Evolutionary conservation across 2,888 invertebrate species (phyloP).

Genomic region (Petrolisthes manimaculis): DNA sequence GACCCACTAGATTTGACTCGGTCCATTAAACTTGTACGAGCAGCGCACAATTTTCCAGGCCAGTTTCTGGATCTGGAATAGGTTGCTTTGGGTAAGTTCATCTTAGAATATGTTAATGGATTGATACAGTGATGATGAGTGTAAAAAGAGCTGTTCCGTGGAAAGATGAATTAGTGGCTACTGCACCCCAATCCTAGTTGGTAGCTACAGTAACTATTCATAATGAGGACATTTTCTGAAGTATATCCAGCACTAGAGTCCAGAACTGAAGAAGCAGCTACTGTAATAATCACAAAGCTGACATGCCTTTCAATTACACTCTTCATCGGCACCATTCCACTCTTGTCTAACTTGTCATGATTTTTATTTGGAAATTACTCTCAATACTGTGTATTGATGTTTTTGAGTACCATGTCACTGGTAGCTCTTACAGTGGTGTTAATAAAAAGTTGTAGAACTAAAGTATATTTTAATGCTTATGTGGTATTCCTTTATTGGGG

Average conservation of each 20-base stretch:
- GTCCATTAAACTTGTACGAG: slow-evolving; percentile 29
- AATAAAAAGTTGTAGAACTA: slow-evolving; percentile 61
- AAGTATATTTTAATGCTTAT: slow-evolving; percentile 6
- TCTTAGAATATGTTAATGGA: slow-evolving; percentile 25
- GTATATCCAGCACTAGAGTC: neutral
- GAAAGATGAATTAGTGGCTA: slow-evolving; percentile 24
- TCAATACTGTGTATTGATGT: slow-evolving; percentile 66
- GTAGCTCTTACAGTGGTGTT: slow-evolving; percentile 60
- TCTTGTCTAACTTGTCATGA: slow-evolving; percentile 52
- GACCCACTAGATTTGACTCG: slow-evolving; percentile 26
- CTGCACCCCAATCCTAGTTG: neutral
- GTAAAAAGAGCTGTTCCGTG: slow-evolving; percentile 36
- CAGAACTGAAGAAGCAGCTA: slow-evolving; percentile 21
- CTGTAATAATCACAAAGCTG: slow-evolving; percentile 43
- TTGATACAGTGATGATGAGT: slow-evolving; percentile 28
- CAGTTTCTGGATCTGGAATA: slow-evolving; percentile 35
- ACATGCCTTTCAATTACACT: slow-evolving; percentile 46
- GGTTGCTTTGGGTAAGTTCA: slow-evolving; percentile 23
- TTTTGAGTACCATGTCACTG: slow-evolving; percentile 59
- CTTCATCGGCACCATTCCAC: slow-evolving; percentile 64
- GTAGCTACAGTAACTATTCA: no score
- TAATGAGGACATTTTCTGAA: no score
- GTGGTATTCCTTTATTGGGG: neutral
- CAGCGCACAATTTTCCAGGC: slow-evolving; percentile 38
- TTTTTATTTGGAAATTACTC: slow-evolving; percentile 44